Evolutionary conservation across 2,888 invertebrate species (phyloP).

Genomic region (Cheilosia variabilis): DNA sequence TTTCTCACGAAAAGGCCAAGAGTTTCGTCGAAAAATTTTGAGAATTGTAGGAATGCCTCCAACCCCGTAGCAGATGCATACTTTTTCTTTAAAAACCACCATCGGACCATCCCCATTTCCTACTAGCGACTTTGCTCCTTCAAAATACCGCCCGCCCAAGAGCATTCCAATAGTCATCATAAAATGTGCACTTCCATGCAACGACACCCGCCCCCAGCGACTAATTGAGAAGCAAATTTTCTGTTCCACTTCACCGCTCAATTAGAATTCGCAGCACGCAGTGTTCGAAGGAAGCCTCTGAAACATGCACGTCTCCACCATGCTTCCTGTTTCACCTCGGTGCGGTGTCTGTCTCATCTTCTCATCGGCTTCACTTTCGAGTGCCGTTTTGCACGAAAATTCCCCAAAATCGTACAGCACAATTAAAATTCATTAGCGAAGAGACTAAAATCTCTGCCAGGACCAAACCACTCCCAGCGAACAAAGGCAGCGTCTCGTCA

Average conservation of each 20-base stretch:
- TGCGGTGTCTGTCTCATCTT: not conserved
- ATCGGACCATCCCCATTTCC: not conserved
- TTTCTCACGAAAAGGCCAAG: too few relatives aligned
- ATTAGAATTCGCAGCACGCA: constrained; percentile 62
- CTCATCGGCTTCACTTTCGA: not conserved
- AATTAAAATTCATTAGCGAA: constrained; percentile 66
- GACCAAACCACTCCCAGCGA: not conserved
- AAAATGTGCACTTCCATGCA: constrained; percentile 4
- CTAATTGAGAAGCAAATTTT: constrained; percentile 60
- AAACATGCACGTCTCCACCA: constrained; percentile 52
- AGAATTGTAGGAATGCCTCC: too few relatives aligned
- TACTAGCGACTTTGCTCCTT: not conserved
- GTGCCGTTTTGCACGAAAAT: constrained; percentile 24
- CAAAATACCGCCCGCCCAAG: not conserved
- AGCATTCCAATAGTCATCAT: not conserved
- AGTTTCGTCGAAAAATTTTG: too few relatives aligned
- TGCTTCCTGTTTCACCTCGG: constrained; percentile 27
- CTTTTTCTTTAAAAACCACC: too few relatives aligned
- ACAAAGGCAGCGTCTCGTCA: not conserved
- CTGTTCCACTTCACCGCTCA: constrained; percentile 36
- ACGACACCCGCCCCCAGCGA: not conserved
- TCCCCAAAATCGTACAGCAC: constrained; percentile 31
- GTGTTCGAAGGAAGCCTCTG: constrained; percentile 39
- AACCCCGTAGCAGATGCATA: too few relatives aligned
- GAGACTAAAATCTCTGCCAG: constrained; percentile 36